A percentile compares a stretch with the other conserved stretches of the same genome.
These are phyloP conservation scores for Tethya wilhelma DNA, from an alignment of 37 sponge, comb jelly and placozoan species.

Conservation along the genomic window DNA sequence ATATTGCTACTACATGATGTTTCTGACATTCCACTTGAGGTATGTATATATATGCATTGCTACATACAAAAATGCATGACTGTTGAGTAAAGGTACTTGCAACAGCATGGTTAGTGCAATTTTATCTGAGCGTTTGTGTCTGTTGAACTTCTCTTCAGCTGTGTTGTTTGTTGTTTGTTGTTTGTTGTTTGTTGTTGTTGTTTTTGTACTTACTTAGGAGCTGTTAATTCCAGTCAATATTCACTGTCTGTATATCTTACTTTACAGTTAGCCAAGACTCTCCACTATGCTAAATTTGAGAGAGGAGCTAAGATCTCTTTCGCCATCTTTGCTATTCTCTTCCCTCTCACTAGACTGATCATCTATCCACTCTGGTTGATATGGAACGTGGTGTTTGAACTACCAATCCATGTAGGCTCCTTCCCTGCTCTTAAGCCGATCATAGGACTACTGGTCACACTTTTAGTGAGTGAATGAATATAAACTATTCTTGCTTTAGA, in stretches of 20 bases:
- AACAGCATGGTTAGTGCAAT: too few species aligned
- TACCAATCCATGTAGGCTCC: not conserved
- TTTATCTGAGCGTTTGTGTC: too few species aligned
- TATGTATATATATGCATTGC: not conserved
- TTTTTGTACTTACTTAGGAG: too few species aligned
- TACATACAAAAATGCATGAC: too few species aligned
- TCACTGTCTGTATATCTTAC: too few species aligned
- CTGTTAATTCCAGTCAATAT: too few species aligned
- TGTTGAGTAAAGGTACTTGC: too few species aligned
- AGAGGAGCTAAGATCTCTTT: not conserved
- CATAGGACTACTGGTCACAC: not conserved
- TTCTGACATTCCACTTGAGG: slow-evolving; percentile 62
- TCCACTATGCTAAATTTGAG: slow-evolving; percentile 3
- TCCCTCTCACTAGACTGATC: slow-evolving; percentile 33
- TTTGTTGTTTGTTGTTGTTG: too few species aligned
- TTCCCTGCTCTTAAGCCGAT: slow-evolving; percentile 8
- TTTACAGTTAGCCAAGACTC: slow-evolving; percentile 25
- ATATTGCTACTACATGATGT: slow-evolving; percentile 55
- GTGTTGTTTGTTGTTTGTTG: too few species aligned
- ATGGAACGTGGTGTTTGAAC: slow-evolving; percentile 12
- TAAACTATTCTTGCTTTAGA: too few species aligned
- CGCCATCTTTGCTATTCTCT: slow-evolving; percentile 8
- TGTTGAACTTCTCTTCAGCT: too few species aligned
- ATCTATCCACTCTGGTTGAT: slow-evolving; percentile 18
- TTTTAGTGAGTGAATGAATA: slow-evolving; percentile 7